Evolutionary conservation across 2,797 vertebrate species (phyloP).

Genomic region (Gadopsis marmoratus): DNA sequence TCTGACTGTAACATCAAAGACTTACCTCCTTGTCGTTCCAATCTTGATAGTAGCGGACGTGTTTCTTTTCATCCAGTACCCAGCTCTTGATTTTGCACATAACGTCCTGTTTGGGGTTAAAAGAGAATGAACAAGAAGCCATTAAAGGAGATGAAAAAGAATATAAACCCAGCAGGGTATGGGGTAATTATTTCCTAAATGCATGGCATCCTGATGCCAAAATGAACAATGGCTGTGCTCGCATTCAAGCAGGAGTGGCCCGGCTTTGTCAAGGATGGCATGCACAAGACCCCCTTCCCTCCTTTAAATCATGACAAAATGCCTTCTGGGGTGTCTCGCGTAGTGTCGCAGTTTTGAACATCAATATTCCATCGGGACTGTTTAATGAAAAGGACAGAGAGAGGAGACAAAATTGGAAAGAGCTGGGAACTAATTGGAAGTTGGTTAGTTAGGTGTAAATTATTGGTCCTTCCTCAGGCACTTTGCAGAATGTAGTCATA

Average conservation of each 20-base stretch:
- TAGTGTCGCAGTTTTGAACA: conserved; percentile 60
- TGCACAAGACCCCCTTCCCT: conserved; percentile 70
- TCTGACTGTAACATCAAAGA: conserved; percentile 82
- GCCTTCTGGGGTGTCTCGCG: conserved; percentile 76
- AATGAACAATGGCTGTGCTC: conserved; percentile 83
- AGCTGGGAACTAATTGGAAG: conserved; percentile 76
- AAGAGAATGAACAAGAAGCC: conserved; percentile 90
- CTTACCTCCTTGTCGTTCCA: conserved; percentile 98
- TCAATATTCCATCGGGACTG: conserved; percentile 69
- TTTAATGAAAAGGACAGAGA: conserved; percentile 71
- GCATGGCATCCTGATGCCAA: conserved; percentile 85
- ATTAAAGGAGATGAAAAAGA: conserved; percentile 90
- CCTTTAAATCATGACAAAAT: conserved; percentile 78
- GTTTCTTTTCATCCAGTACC: conserved; percentile 96
- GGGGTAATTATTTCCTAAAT: conserved; percentile 90
- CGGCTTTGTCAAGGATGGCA: conserved; percentile 82
- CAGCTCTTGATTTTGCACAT: conserved; percentile 98
- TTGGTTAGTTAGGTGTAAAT: conserved; percentile 79
- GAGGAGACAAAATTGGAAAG: conserved; percentile 68
- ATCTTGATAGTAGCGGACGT: conserved; percentile 92
- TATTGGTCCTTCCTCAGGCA: conserved; percentile 75
- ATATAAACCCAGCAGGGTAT: conserved; percentile 88
- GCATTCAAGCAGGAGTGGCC: conserved; percentile 77
- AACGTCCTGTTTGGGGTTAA: conserved; percentile 92
- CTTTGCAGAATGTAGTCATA: conserved; percentile 68